Base-by-base conservation (phyloP, 1,140 invertebrate species). In the Homalodisca vitripennis region DNA sequence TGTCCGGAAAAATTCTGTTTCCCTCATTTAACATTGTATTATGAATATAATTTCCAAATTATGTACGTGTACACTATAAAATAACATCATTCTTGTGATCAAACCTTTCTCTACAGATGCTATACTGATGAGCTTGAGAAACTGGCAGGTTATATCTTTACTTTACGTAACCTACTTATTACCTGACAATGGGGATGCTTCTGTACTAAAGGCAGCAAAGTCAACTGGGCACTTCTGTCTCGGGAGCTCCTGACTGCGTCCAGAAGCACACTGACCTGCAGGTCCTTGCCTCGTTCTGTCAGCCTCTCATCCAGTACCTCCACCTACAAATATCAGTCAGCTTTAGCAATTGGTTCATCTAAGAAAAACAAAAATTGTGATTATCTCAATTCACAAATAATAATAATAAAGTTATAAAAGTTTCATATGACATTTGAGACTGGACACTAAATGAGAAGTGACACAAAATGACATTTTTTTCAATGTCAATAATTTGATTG, bases 141-240 rank as follows among this genome's bases (percentile, higher is more conserved):
- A 17, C 6, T 17, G 6, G 6, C 34, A 41, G 34, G 6, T 41
- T 17, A 41, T 41, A 17, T 6, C 34, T 41, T 41, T 41, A 17
- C 34, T 41, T 41, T 41, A 41, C 6, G 34, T 6, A 57, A n/a
- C n/a, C n/a, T n/a, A n/a, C n/a, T n/a, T n/a, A n/a, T 24, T 72
- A 79, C 76, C 69, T 76, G 73, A 53, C 60, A 68, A 46, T 72
- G 13, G 20, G 55, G 79, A 73, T 84, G 83, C 12, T 84, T 77
- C 17, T 83, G 77, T 0, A 95, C 73, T 65, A 97, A 79, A 0
- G 93, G 88, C 65, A 88, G 79, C 6, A 98, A 79, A 82, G 95
- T 88, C 48, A 82, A 88, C 74, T 89, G 79, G 0, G 95, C 97
- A 78, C 91, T 60, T 6, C 10, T 10, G 27, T 60, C 55, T 60